Evolutionary conservation across 2,113 vertebrate genomes (phyloP).

Genomic region (Ceyx melanurus): DNA sequence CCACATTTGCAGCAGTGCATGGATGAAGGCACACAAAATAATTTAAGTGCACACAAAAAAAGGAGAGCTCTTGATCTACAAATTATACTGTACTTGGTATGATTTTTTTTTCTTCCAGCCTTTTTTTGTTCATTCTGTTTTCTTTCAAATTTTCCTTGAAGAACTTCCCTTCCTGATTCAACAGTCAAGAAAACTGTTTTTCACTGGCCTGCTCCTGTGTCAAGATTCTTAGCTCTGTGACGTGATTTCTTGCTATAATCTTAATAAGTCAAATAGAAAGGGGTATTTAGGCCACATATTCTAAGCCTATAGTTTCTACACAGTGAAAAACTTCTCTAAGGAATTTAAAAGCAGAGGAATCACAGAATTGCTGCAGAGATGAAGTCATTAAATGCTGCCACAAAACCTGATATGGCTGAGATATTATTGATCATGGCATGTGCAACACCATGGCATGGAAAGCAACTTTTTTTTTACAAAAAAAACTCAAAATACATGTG

Average conservation of each 20-base stretch:
- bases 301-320: background rate
- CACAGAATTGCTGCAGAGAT: background rate
- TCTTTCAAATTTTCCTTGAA: background rate
- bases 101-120: background rate
- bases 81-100: background rate
- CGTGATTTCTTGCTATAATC: background rate
- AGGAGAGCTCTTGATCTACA: background rate
- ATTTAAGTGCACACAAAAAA: background rate
- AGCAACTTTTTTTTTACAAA: background rate
- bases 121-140: background rate
- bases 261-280: background rate
- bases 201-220: background rate
- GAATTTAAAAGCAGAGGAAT: background rate
- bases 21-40: background rate
- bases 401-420: background rate
- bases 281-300: background rate
- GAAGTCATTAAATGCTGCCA: background rate
- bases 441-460: rapidly evolving
- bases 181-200: background rate
- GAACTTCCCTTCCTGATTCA: background rate
- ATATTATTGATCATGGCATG: background rate
- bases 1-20: background rate
- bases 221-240: background rate
- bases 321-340: background rate
- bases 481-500: background rate